These are phyloP conservation scores for Heterodera filipjevi DNA, from an alignment of 2,888 invertebrate genomes.

Conservation along the genomic window DNA sequence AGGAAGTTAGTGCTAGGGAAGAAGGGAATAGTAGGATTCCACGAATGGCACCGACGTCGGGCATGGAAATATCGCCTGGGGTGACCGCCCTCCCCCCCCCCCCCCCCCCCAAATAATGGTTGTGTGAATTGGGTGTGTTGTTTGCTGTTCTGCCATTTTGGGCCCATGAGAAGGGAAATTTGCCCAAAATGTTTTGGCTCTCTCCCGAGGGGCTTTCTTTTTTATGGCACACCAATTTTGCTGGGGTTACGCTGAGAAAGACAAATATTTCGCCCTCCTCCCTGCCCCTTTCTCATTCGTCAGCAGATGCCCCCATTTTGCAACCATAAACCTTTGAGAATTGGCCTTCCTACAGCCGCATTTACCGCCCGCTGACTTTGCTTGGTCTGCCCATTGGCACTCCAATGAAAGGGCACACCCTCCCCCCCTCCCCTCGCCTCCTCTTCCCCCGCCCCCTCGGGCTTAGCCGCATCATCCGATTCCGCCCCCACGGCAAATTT, in stretches of 20 bases:
- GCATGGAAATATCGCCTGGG: not conserved
- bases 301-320: not conserved
- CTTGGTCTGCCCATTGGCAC: not conserved
- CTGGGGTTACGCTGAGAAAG: not conserved
- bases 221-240: not conserved
- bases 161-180: not conserved
- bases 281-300: not conserved
- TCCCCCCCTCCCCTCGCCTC: too few species aligned
- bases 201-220: not conserved
- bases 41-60: not conserved
- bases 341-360: not conserved
- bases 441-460: not conserved
- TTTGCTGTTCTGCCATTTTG: not conserved
- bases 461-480: slow-evolving; percentile 2
- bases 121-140: not conserved
- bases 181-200: not conserved
- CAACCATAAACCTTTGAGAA: slow-evolving; percentile 1
- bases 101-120: not conserved
- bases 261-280: not conserved
- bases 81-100: not conserved
- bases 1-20: too few species aligned
- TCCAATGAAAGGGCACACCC: slow-evolving; percentile 1
- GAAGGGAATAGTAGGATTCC: too few species aligned
- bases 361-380: not conserved
- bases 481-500: not conserved